Base-by-base conservation (phyloP, 2,888 invertebrate genomes). In the Aphidoletes aphidimyza region DNA sequence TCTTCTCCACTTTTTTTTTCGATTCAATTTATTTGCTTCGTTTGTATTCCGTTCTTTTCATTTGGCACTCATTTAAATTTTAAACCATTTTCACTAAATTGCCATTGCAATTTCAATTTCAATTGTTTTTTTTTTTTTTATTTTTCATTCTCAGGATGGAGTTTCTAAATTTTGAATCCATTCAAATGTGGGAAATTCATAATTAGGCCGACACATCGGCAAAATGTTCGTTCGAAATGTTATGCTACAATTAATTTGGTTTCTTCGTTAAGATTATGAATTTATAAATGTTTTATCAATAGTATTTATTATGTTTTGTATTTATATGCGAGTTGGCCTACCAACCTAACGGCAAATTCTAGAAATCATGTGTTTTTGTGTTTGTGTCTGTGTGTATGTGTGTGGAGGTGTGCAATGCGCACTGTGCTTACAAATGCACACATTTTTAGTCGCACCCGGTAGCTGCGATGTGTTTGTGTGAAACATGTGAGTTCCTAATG, bases 151-250 rank as follows among this genome's bases (percentile, higher is more conserved):
- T n/a, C n/a, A n/a, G n/a, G n/a, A n/a, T n/a, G n/a, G 30, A 34
- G 30, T 69, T 17, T 69, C 69, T 26, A 69, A 69, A 17, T 47
- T 54, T 26, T 26, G 3, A 11, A 54, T 69, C 30, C 42, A 30
- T 30, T 69, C 69, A n/a, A 6, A 17, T 47, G 9, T 22, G n/a
- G n/a, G n/a, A n/a, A n/a, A n/a, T n/a, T n/a, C n/a, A n/a, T n/a
- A 11, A 2, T 69, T 69, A 69, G 69, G 69, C 69, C 69, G 69
- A 69, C n/a, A 30, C 30, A 69, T 69, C 69, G 69, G 69, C 69
- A 42, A 9, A 6, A 42, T 42, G 5, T 69, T 69, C 69, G 34
- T 69, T 69, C 69, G 30, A 69, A 69, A 54, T 30, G 17, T 30
- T 69, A 69, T 69, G 69, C 69, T 69, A 69, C 69, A 69, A 14